Conservation (phyloP, 2,113 vertebrate species). For the Corythornis cristatus region DNA sequence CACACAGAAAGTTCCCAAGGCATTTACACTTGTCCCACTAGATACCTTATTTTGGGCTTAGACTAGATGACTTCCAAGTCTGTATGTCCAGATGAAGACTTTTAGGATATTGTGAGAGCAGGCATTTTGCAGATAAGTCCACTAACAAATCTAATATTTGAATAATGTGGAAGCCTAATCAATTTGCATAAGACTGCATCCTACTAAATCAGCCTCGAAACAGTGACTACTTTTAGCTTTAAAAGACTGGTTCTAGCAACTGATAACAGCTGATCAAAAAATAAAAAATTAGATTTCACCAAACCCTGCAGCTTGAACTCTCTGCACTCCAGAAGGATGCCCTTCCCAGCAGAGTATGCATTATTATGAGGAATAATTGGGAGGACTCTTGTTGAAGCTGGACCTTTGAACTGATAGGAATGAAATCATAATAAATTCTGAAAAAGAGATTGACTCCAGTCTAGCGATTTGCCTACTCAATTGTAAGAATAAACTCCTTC, state of each 20-base stretch:
- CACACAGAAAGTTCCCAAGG: neutral
- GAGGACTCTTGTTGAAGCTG: neutral
- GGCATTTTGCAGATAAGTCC: neutral
- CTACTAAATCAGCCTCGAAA: neutral
- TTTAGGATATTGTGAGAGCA: neutral
- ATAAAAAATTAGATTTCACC: neutral
- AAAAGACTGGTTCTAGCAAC: neutral
- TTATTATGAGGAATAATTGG: neutral
- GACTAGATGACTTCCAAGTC: neutral
- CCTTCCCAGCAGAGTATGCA: neutral
- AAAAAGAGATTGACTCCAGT: neutral
- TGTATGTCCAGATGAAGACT: neutral
- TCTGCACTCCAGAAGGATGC: neutral
- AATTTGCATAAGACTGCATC: neutral
- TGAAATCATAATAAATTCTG: neutral
- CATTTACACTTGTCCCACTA: neutral
- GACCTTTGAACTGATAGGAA: neutral
- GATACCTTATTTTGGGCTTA: neutral
- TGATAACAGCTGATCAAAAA: neutral
- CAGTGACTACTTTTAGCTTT: neutral
- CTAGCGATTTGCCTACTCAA: neutral
- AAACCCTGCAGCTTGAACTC: neutral
- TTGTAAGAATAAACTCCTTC: conserved; percentile 5
- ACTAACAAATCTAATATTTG: neutral
- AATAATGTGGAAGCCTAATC: neutral